Base-by-base conservation (phyloP, 37 sponge, comb jelly and placozoan genomes). In the Haliclona indistincta region DNA sequence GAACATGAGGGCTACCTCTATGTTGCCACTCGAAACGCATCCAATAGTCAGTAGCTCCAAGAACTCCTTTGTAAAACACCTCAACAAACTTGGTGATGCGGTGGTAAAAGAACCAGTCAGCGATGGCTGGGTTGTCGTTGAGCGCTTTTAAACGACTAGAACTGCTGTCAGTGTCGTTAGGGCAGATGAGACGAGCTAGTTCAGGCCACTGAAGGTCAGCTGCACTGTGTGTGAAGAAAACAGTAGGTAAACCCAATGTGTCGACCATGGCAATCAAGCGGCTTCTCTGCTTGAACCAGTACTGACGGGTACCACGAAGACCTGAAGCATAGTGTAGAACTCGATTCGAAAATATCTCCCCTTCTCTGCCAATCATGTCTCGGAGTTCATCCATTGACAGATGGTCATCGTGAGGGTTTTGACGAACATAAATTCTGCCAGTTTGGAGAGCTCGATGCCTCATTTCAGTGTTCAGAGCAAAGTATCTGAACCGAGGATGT, bases 211-310 rank as follows among this genome's bases (percentile, higher is more conserved):
- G 80, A 15, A 70, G 64, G 37, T 85, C 86, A 41, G 86, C 86
- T n/a, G n/a, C n/a, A 78, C 86, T 85, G 78, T 78, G 86, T 0
- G 79, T 85, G 56, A 85, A 77, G n/a, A n/a, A n/a, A n/a, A n/a
- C n/a, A n/a, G n/a, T n/a, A n/a, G 75, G 83, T 34, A 77, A 66
- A 0, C 86, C 78, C 36, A 85, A 73, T 3, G 55, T 72, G 74
- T 81, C 74, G 5, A 72, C 67, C 82, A 81, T 81, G 54, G 74
- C 44, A 39, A 54, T 68, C 30, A 69, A 35, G 25, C 47, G 63
- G 38, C 56, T 41, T n/a, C 54, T 35, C 70, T 44, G 61, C 38
- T 33, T 67, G 23, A 43, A 38, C 68, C 78, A 71, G 64, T 65
- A 74, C 75, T 82, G 83, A 20, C 63, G 49, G 49, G 49, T 47